Conservation (phyloP, 2,797 vertebrate genomes). For the Capromys pilorides region DNA sequence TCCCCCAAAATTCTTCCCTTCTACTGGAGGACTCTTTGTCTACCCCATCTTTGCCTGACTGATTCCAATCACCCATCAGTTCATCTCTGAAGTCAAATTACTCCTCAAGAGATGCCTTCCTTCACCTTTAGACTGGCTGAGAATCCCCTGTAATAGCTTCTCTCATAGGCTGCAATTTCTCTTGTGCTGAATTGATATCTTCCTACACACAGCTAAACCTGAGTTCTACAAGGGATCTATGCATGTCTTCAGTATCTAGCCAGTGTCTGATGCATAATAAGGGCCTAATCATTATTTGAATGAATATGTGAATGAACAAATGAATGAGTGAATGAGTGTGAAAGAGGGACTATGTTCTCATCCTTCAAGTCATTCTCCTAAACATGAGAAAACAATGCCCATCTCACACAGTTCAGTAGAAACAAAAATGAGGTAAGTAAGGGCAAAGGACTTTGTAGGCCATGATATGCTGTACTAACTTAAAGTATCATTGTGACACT, state of each 20-base stretch:
- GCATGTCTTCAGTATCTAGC: conserved; percentile 31
- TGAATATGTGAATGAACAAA: conserved; percentile 10
- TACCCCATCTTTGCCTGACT: not conserved
- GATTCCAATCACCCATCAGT: not conserved
- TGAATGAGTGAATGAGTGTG: not conserved
- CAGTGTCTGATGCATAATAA: not conserved
- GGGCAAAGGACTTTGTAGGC: conserved; percentile 1
- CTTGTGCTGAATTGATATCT: conserved; percentile 29
- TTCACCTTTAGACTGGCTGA: not conserved
- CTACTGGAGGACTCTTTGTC: not conserved
- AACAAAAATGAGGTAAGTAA: conserved; percentile 42
- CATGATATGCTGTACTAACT: not conserved
- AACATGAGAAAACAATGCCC: not conserved
- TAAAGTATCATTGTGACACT: not conserved
- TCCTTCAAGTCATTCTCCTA: conserved; percentile 7
- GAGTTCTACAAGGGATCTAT: conserved; percentile 22
- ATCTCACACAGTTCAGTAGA: not conserved
- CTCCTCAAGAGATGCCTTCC: not conserved
- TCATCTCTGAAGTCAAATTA: conserved; percentile 50
- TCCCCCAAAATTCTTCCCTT: not conserved
- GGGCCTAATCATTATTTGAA: conserved; percentile 36
- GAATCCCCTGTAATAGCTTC: not conserved
- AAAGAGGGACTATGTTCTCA: conserved; percentile 15
- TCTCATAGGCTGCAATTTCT: not conserved
- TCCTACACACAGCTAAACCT: not conserved